Percentiles rank a stretch among this genome's conserved stretches.
phyloP scores from a whole-genome alignment of 2,888 invertebrate species.

The Atherix ibis region DNA sequence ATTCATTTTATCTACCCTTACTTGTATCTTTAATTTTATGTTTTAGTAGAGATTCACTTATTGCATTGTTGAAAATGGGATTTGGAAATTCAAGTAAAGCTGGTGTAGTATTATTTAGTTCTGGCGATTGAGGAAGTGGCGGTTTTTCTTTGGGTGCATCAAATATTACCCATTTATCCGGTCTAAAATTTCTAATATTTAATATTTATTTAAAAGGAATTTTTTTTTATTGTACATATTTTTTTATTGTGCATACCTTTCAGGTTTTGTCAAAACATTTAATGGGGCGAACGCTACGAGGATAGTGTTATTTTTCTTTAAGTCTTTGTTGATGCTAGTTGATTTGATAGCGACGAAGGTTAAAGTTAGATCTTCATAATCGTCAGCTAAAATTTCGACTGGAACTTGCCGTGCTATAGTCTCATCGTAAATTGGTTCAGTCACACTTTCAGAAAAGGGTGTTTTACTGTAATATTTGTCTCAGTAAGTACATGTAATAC shows the following conservation, averaged over 20 bases:
- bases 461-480: conserved; percentile 7
- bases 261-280: conserved; percentile 26
- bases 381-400: conserved; percentile 23
- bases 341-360: conserved; percentile 1
- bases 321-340: no score
- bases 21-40: no score
- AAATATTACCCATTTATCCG: conserved; percentile 31
- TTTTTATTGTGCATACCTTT: conserved; percentile 19
- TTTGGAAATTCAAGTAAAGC: conserved; percentile 23
- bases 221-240: background rate
- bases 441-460: conserved; percentile 9
- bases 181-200: conserved; percentile 16
- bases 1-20: no score
- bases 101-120: conserved; percentile 15
- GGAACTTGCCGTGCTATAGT: conserved; percentile 20
- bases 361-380: conserved; percentile 16
- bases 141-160: conserved; percentile 21
- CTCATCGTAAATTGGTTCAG: conserved; percentile 20
- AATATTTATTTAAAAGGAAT: background rate
- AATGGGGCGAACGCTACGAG: conserved; percentile 27
- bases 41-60: no score
- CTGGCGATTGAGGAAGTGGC: conserved; percentile 23
- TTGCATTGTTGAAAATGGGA: no score
- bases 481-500: conserved; percentile 20
- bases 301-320: conserved; percentile 7